Base-by-base conservation (phyloP, 2,888 invertebrate species). In the Drosophila koepferae region DNA sequence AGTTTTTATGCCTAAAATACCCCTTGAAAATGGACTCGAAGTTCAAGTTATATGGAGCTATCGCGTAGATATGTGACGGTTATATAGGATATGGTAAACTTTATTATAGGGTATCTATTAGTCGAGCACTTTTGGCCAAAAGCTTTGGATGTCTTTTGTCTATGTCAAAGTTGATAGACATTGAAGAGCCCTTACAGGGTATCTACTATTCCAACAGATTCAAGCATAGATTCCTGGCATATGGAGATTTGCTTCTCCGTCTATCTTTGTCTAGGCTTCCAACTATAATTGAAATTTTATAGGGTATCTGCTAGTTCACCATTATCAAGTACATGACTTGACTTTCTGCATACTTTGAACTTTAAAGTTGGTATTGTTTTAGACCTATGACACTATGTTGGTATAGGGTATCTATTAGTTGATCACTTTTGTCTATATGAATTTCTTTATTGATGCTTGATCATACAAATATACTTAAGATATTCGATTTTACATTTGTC, bases 1-100 rank as follows among this genome's bases (percentile, higher is more conserved):
- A 65, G 59, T 62, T 63, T 68, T 58, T 73, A 63, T 54, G 54
- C 40, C 49, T 43, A 41, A 41, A 43, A 31, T 60, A 49, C 49
- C 46, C 28, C 16, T 46, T 23, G 7, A 38, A 48, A 28, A 14
- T 41, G 18, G 12, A 12, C 58, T 7, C n/a, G 18, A 6, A 28
- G 10, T 16, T 8, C 4, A 20, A 41, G 55, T 10, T 41, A 7
- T 53, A 41, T 38, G 10, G 1, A 6, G 2, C 18, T 20, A 23
- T 2, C 16, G 14, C 23, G 5, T 10, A 9, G 14, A 4, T 38
- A 51, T 34, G 51, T 14, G 3, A 34, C 34, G n/a, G 28, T 1
- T 48, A 10, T n/a, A 16, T 23, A 46, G 16, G n/a, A 31, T 31
- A n/a, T 1, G 2, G 23, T 23, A 23, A 23, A 3, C 2, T 4